Base-by-base conservation (phyloP, 2,888 invertebrate species). In the Micoletzkya japonica region DNA sequence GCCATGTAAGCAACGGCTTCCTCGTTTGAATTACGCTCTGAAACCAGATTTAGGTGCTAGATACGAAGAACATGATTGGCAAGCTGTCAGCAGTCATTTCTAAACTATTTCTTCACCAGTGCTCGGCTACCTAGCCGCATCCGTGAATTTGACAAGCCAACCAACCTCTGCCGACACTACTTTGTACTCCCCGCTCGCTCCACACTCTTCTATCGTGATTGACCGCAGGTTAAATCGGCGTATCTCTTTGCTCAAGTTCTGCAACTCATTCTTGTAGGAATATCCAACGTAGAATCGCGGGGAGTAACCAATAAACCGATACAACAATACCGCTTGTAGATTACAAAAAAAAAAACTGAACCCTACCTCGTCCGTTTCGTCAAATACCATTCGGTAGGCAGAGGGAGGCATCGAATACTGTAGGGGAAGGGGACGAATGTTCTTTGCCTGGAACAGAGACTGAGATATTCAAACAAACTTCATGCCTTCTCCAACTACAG, bases 161-260 rank as follows among this genome's bases (percentile, higher is more conserved):
- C n/a, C 0, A n/a, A 61, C 61, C 61, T 61, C 49, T 1, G 61
- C 61, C 4, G 61, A 61, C 20, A 61, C 30, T 4, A 61, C 61
- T 30, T 17, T 36, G 26, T 61, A 61, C 32, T 61, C 60, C 37
- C 39, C 61, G 20, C 37, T 34, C 17, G 44, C 7, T 24, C 49
- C 44, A 34, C 49, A 30, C 44, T 61, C 61, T 30, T 49, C 61
- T 49, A 61, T 61, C 30, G 32, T 24, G 30, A 64, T 64, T 36
- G 52, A 64, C 34, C 50, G 64, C 14, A 64, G 64, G 52, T 64
- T 64, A 52, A 64, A 64, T 10, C 64, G 64, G 52, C 64, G 64
- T 26, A 64, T 64, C 64, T 64, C 64, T 7, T 34, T 34, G 1
- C 28, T 17, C 26, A 64, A 36, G 10, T 6, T 20, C 64, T 64